A percentile compares a stretch with the other conserved stretches of the same genome.
phyloP scores from a whole-genome alignment of 1,140 invertebrate genomes.

The Lordiphosa stackelbergi region DNA sequence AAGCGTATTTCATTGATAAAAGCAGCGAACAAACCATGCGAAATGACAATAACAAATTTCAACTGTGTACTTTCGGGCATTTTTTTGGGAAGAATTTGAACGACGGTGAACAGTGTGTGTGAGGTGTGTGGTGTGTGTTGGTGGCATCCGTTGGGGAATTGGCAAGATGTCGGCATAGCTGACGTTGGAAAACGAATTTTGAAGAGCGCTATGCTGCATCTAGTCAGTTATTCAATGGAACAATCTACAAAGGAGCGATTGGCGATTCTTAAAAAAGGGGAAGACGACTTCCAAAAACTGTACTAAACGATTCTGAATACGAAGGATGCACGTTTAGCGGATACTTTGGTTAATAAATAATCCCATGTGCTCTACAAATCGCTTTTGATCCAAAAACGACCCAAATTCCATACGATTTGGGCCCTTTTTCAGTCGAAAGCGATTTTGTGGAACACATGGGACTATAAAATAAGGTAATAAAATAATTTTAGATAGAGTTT shows the following conservation, averaged over 20 bases:
- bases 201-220: conserved; percentile 75
- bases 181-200: conserved; percentile 60
- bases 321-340: too few relatives aligned
- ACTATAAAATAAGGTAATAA: too few relatives aligned
- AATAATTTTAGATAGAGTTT: too few relatives aligned
- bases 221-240: conserved; percentile 76
- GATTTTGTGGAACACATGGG: too few relatives aligned
- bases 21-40: conserved; percentile 17
- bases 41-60: conserved; percentile 23
- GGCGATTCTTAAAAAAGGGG: too few relatives aligned
- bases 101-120: conserved; percentile 3
- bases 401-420: too few relatives aligned
- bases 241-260: conserved; percentile 32
- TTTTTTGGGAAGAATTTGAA: conserved; percentile 10
- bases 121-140: neutral
- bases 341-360: too few relatives aligned
- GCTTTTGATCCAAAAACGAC: too few relatives aligned
- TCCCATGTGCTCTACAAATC: too few relatives aligned
- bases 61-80: conserved; percentile 23
- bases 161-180: conserved; percentile 77
- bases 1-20: conserved; percentile 69
- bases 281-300: too few relatives aligned
- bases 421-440: too few relatives aligned
- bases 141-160: conserved; percentile 65
- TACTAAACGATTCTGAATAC: too few relatives aligned